Evolutionary conservation across 2,888 invertebrate species (phyloP).

Genomic region (Acleris sparsana): DNA sequence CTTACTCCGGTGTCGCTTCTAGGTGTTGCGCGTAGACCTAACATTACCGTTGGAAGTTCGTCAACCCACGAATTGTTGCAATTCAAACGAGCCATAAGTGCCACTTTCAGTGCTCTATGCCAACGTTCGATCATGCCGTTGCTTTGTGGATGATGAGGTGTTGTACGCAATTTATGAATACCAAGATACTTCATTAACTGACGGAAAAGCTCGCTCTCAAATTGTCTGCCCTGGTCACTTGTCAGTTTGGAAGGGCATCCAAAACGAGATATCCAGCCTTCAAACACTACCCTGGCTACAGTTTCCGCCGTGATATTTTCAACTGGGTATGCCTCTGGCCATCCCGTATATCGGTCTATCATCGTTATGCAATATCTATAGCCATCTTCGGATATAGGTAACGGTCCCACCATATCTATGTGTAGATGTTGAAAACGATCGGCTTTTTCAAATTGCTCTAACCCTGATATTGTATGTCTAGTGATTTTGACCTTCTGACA

Average conservation of each 20-base stretch:
- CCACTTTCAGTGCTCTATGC: neutral
- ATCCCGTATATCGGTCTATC: no score
- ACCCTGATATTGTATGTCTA: no score
- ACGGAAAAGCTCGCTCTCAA: neutral
- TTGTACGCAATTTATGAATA: neutral
- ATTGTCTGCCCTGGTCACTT: neutral
- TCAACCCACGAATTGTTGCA: conserved; percentile 3
- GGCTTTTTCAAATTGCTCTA: no score
- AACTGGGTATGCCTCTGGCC: no score
- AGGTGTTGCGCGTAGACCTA: conserved; percentile 1
- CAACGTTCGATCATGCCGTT: neutral
- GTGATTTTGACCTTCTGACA: no score
- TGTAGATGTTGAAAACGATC: no score
- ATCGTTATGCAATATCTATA: no score
- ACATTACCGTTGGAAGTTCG: conserved; percentile 6
- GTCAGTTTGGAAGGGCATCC: neutral
- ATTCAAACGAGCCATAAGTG: neutral
- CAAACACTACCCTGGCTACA: no score
- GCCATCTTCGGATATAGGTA: no score
- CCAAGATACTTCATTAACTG: neutral
- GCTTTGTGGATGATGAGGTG: conserved; percentile 7
- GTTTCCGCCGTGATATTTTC: no score
- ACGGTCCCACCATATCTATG: no score
- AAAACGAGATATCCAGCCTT: neutral
- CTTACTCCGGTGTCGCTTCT: conserved; percentile 5